These are phyloP conservation scores for Psammodynastes pulverulentus DNA, from an alignment of 2,113 vertebrate genomes.

Conservation along the genomic window DNA sequence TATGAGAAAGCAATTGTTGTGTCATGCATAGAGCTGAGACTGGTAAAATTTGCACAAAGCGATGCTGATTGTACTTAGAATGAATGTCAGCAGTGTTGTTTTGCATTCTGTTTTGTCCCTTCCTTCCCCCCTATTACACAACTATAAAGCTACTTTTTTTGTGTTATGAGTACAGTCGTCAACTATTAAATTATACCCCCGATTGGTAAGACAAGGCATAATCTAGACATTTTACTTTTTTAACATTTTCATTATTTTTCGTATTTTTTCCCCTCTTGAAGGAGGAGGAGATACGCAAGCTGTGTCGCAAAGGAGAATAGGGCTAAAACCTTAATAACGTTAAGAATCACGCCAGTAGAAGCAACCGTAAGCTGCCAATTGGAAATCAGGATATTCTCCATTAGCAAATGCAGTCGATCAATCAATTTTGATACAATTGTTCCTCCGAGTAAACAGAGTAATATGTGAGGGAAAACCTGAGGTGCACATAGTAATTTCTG, in stretches of 20 bases:
- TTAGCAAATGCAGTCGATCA: background rate
- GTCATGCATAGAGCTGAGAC: background rate
- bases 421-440: background rate
- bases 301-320: background rate
- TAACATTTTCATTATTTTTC: accelerated
- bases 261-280: background rate
- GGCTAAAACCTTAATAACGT: background rate
- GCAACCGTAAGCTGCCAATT: background rate
- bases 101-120: background rate
- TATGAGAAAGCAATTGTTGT: background rate
- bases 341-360: background rate
- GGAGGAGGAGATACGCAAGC: background rate
- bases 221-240: background rate
- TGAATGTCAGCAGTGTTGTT: background rate
- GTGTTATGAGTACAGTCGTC: background rate
- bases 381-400: background rate
- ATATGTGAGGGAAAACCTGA: background rate
- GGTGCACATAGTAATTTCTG: background rate
- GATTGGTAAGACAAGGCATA: background rate
- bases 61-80: background rate
- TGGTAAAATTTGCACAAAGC: background rate
- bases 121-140: background rate
- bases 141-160: background rate
- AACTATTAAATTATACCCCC: background rate
- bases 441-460: background rate